A percentile compares a stretch with the other conserved stretches of the same genome.
Conservation (phyloP, 2,797 vertebrate species). For the Eospalax fontanierii region DNA sequence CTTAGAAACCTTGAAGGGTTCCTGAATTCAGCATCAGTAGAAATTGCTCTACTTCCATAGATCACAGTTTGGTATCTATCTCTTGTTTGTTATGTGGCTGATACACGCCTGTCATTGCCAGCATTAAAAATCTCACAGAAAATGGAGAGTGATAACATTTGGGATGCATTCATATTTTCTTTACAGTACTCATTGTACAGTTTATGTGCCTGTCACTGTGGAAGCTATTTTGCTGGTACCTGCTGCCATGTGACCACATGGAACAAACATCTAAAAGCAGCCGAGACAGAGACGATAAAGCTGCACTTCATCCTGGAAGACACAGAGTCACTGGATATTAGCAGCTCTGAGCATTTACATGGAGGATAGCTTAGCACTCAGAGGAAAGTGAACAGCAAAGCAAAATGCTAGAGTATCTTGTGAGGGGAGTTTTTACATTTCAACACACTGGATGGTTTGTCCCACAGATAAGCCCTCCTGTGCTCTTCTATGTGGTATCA, state of each 20-base stretch:
- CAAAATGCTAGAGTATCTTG: neutral
- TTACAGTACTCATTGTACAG: neutral
- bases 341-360: neutral
- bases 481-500: neutral
- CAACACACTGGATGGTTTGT: neutral
- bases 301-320: neutral
- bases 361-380: neutral
- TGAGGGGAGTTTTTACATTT: constrained; percentile 28
- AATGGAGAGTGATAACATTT: neutral
- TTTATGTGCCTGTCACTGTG: constrained; percentile 10
- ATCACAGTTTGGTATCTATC: neutral
- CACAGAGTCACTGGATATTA: neutral
- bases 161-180: constrained; percentile 6
- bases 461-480: neutral
- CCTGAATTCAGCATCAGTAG: neutral
- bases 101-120: neutral
- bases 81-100: neutral
- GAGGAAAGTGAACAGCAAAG: neutral
- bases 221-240: neutral
- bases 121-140: neutral
- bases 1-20: neutral
- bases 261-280: neutral
- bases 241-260: neutral
- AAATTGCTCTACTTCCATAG: neutral
- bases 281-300: neutral